phyloP scores from a whole-genome alignment of 2,113 vertebrate species.

The Pelusios castaneus region DNA sequence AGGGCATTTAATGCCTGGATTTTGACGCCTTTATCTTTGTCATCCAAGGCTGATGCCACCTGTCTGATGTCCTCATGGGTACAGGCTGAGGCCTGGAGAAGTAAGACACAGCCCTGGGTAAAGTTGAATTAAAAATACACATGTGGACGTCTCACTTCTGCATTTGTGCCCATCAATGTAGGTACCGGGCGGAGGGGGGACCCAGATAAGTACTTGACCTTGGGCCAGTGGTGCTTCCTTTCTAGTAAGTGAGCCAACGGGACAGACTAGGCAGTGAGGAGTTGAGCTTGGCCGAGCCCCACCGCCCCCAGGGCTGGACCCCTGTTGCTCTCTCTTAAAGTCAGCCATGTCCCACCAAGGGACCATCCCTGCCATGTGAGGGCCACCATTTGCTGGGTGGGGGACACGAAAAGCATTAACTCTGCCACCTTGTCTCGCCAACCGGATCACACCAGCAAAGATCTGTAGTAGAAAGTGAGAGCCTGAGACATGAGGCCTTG shows the following conservation, averaged over 20 bases:
- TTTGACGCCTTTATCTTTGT: conserved; percentile 2
- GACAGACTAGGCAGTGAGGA: not conserved
- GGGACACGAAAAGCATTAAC: not conserved
- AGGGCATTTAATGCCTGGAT: conserved; percentile 66
- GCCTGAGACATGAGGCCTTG: too few species aligned
- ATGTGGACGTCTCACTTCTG: not conserved
- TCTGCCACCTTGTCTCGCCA: not conserved
- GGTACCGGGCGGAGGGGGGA: not conserved
- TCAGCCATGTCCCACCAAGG: not conserved
- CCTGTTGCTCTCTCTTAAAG: not conserved
- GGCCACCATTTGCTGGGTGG: not conserved
- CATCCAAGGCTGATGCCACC: conserved; percentile 51
- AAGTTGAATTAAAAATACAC: not conserved
- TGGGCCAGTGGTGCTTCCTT: not conserved
- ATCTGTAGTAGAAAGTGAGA: not conserved
- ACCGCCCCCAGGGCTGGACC: not conserved
- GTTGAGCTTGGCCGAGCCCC: not conserved
- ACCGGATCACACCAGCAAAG: not conserved
- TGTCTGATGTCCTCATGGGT: not conserved
- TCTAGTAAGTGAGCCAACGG: not conserved
- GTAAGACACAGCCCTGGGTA: not conserved
- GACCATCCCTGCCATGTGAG: not conserved
- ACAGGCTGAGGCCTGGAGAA: conserved; percentile 14
- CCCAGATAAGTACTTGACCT: accelerated
- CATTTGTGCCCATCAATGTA: not conserved